Evolutionary conservation across 2,797 vertebrate genomes (phyloP), one percentile per base, ranked within the genome.

Genomic region (Eupleurogrammus muticus): DNA sequence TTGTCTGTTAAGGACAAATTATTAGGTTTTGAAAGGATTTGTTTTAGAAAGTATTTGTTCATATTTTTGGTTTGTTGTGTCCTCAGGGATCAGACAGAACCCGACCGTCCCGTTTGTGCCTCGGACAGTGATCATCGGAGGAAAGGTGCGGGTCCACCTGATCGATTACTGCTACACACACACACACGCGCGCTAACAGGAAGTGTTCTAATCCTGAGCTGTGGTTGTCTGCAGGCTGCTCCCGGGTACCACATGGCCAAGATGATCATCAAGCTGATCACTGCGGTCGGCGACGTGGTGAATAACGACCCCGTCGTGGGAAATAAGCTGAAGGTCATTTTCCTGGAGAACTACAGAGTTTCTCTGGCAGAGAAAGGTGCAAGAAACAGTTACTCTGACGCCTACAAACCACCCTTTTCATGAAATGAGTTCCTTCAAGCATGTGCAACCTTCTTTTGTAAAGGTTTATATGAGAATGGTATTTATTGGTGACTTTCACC

Each of bases 231-330:
- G 58, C 88, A 99, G 98, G 98, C 98, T 49, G 98, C 98, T 53
- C 98, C 98, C 0, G 97, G 98, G 46, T 99, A 99, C 75, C 94
- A 99, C 94, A 99, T 97, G 96, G 98, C 98, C 0, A 99, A 99
- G 90, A 91, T 95, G 95, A 98, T 99, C 88, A 98, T 99, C 87
- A 97, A 95, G 68, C 94, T 99, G 47, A 97, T 99, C 79, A 99
- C 97, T 0, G 89, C 97, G 0, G 96, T 99, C 66, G 97, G 90
- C 52, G 92, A 96, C 0, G 96, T 97, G 78, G 95, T 98, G 66
- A 99, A 99, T 79, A 96, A 94, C 0, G 98, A 99, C 87, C 95
- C 96, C 0, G 0, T 90, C 52, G 93, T 99, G 67, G 97, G 97
- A 21, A 87, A 74, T 90, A 97, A 96, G 84, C 92, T 99, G 86